Evolutionary conservation across 2,113 vertebrate genomes (phyloP).

Genomic region (Perca schrenkii): DNA sequence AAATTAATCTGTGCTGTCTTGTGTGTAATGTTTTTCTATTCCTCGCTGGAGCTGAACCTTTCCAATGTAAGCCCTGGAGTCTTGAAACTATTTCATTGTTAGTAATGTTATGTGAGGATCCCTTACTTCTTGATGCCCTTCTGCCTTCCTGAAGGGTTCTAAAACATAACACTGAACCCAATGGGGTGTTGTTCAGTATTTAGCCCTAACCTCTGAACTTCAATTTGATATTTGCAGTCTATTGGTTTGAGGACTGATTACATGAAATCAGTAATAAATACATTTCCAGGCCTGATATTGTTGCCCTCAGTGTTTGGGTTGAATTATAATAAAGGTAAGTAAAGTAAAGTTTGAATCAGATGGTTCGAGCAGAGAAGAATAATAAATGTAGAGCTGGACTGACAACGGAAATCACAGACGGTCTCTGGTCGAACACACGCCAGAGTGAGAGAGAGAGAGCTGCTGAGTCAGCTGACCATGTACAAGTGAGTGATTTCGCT

Average conservation of each 20-base stretch:
- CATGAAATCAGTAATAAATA: neutral
- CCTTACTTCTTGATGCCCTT: neutral
- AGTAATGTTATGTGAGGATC: no score
- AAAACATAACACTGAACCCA: neutral
- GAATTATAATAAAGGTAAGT: constrained; percentile 14
- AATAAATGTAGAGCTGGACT: constrained; percentile 46
- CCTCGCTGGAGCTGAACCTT: constrained; percentile 1
- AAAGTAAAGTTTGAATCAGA: neutral
- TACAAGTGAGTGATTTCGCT: constrained; percentile 66
- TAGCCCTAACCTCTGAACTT: neutral
- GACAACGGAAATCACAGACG: constrained; percentile 51
- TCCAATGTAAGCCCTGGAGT: neutral
- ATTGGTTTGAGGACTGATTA: constrained; percentile 4
- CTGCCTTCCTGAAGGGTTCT: neutral
- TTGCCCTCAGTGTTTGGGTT: neutral
- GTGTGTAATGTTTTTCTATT: neutral
- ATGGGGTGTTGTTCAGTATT: neutral
- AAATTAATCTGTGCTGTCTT: neutral
- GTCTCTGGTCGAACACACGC: constrained; percentile 13
- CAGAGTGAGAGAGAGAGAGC: neutral
- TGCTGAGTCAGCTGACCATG: constrained; percentile 66
- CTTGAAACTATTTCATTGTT: neutral
- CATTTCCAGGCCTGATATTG: constrained; percentile 1
- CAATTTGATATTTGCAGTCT: neutral
- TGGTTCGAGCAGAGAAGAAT: constrained; percentile 16